Evolutionary conservation across 2,888 invertebrate species (phyloP).

Genomic region (Yponomeuta malinellus): DNA sequence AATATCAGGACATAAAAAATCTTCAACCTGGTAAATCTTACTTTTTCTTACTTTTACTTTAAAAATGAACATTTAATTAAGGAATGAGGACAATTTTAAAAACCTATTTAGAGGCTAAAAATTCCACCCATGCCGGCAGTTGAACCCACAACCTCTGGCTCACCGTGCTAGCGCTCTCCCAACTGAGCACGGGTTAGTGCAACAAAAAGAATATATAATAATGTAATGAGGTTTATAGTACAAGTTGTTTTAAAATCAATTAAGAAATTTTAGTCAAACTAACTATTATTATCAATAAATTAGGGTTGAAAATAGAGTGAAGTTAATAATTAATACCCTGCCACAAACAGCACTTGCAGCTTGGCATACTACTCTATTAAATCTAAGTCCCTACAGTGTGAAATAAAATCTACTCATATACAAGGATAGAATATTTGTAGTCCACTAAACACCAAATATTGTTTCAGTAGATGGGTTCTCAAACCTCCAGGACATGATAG

Average conservation of each 20-base stretch:
- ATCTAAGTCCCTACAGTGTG: no score
- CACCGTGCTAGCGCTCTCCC: no score
- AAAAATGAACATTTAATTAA: background rate
- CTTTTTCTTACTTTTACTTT: background rate
- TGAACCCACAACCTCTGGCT: no score
- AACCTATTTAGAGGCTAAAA: no score
- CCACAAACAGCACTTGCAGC: background rate
- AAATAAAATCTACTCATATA: background rate
- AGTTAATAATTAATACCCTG: background rate
- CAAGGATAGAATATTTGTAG: background rate
- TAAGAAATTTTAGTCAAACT: background rate
- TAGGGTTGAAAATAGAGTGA: background rate
- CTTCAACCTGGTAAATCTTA: slow-evolving; percentile 9
- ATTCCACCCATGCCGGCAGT: no score
- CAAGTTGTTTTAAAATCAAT: no score
- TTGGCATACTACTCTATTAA: background rate
- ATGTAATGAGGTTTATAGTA: background rate
- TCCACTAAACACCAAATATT: slow-evolving; percentile 18
- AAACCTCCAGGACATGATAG: slow-evolving; percentile 86
- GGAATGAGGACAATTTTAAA: background rate
- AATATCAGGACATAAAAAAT: slow-evolving; percentile 12
- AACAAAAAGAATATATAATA: no score
- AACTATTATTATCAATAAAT: background rate
- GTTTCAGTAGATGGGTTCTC: slow-evolving; percentile 83
- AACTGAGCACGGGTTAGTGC: no score